A percentile compares a stretch with the other conserved stretches of the same genome.
Conservation (phyloP, 2,113 vertebrate genomes). For the Hystrix cristata region DNA sequence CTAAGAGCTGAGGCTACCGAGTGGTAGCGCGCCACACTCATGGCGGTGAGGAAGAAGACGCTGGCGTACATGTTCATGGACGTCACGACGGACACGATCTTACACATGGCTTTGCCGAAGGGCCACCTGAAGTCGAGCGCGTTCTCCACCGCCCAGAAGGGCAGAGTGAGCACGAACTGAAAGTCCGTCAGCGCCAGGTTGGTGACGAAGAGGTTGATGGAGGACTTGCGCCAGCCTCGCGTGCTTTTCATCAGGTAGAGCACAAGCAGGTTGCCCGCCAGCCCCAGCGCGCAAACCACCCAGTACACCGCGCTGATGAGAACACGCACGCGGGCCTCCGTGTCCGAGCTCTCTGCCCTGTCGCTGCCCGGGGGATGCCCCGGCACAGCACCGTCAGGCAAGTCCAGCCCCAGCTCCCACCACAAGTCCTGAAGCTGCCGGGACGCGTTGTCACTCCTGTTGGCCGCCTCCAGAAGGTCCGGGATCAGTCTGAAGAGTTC, state of each 20-base stretch:
- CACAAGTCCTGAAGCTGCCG: slow-evolving; percentile 49
- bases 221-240: slow-evolving; percentile 95
- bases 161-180: slow-evolving; percentile 97
- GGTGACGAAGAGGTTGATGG: slow-evolving; percentile 97
- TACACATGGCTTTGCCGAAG: slow-evolving; percentile 97
- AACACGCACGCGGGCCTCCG: slow-evolving; percentile 86
- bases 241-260: slow-evolving; percentile 96
- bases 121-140: slow-evolving; percentile 97
- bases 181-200: slow-evolving; percentile 96
- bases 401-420: slow-evolving; percentile 74
- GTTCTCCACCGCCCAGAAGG: slow-evolving; percentile 98
- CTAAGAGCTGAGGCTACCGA: slow-evolving; percentile 95
- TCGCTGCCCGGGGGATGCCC: not conserved
- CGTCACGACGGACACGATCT: slow-evolving; percentile 95
- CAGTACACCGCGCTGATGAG: slow-evolving; percentile 95
- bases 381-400: not conserved
- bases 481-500: slow-evolving; percentile 32
- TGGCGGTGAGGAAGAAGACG: slow-evolving; percentile 99
- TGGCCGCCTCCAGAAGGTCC: slow-evolving; percentile 52
- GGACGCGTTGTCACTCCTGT: slow-evolving; percentile 67
- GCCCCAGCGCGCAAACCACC: slow-evolving; percentile 95
- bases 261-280: slow-evolving; percentile 96
- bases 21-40: slow-evolving; percentile 96
- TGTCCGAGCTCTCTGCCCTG: not conserved
- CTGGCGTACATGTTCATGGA: slow-evolving; percentile 99